Evolutionary conservation across 2,888 invertebrate species (phyloP).

Genomic region (Ethmia dodecea): DNA sequence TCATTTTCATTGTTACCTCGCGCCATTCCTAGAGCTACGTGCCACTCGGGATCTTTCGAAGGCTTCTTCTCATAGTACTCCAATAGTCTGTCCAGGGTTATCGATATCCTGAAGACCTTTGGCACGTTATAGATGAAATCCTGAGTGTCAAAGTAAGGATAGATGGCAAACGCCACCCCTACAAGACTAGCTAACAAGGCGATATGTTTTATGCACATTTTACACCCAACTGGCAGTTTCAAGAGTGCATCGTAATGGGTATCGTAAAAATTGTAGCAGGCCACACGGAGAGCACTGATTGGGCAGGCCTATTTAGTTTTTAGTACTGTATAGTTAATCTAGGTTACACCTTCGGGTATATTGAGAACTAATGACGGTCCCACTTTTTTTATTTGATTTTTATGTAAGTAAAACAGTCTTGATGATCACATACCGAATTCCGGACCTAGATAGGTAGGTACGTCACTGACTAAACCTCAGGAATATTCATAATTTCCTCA

Average conservation of each 20-base stretch:
- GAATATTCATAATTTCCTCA: too few species aligned
- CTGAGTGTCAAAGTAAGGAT: conserved; percentile 69
- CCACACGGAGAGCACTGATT: conserved; percentile 33
- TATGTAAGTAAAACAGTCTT: too few species aligned
- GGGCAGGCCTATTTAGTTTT: conserved; percentile 1
- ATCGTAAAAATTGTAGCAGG: conserved; percentile 30
- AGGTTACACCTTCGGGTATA: too few species aligned
- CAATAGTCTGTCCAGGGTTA: conserved; percentile 58
- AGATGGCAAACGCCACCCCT: conserved; percentile 37
- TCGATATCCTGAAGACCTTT: conserved; percentile 63
- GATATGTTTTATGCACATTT: conserved; percentile 50
- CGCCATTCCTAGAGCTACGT: conserved; percentile 55
- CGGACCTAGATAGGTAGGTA: too few species aligned
- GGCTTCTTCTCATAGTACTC: conserved; percentile 63
- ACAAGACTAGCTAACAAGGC: conserved; percentile 33
- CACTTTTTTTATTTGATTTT: too few species aligned
- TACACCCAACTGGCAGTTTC: conserved; percentile 37
- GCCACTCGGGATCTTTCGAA: conserved; percentile 71
- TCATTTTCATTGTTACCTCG: too few species aligned
- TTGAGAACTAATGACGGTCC: too few species aligned
- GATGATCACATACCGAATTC: too few species aligned
- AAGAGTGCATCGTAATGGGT: conserved; percentile 29
- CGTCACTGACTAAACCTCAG: too few species aligned
- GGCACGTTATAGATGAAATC: conserved; percentile 72
- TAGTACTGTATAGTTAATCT: too few species aligned